phyloP scores from a whole-genome alignment of 2,888 invertebrate genomes.

The Neocrepidodera transversa region DNA sequence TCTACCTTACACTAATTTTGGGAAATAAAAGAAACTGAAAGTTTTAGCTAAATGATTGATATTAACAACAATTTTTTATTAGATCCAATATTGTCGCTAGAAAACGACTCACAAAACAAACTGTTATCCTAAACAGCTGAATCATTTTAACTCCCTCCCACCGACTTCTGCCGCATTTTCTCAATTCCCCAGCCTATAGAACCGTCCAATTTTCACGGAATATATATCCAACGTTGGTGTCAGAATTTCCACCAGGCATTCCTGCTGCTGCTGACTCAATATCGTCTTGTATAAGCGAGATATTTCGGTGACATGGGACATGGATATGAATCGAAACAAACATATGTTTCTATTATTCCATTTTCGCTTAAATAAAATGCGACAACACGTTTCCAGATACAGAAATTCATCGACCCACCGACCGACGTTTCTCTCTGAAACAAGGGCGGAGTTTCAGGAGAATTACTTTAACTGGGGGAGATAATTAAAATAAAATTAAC shows the following conservation, averaged over 20 bases:
- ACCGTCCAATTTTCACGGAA: slow-evolving; percentile 23
- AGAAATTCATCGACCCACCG: slow-evolving; percentile 18
- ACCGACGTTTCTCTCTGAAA: slow-evolving; percentile 9
- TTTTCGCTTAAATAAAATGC: slow-evolving; percentile 33
- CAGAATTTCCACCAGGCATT: slow-evolving; percentile 17
- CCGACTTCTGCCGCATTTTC: slow-evolving; percentile 5
- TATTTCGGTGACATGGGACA: slow-evolving; percentile 26
- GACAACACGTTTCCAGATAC: slow-evolving; percentile 17
- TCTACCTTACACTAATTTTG: too few relatives aligned
- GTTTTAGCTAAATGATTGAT: too few relatives aligned
- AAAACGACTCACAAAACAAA: too few relatives aligned
- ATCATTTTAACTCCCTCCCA: slow-evolving; percentile 18
- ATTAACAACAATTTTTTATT: too few relatives aligned
- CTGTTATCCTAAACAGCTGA: slow-evolving; percentile 24
- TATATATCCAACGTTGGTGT: slow-evolving; percentile 11
- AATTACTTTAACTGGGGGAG: too few relatives aligned
- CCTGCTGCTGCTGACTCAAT: slow-evolving; percentile 25
- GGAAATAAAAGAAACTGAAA: too few relatives aligned
- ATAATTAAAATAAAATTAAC: too few relatives aligned
- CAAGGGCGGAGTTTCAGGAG: slow-evolving; percentile 1
- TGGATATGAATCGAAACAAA: slow-evolving; percentile 30
- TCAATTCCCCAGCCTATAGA: slow-evolving; percentile 20
- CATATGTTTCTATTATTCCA: slow-evolving; percentile 36
- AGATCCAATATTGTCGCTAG: too few relatives aligned
- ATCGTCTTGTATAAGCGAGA: slow-evolving; percentile 28